Evolutionary conservation across 2,113 vertebrate species (phyloP), one percentile per base, ranked within the genome.

Genomic region (Spilogale gracilis): DNA sequence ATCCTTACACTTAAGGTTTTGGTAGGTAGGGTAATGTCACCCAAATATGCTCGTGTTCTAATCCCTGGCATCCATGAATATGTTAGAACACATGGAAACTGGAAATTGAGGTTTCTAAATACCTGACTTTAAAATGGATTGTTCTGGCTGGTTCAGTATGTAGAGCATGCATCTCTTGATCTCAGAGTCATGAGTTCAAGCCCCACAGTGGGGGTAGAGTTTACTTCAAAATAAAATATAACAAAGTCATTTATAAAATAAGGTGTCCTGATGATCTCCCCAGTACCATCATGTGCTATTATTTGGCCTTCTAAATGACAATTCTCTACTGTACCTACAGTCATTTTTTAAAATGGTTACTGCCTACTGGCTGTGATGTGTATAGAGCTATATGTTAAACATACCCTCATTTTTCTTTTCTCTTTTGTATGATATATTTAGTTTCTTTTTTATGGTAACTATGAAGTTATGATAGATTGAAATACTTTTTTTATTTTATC

Each of bases 341-440:
- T 98, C 98, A 98, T 99, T 99, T 9, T 99, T 99, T 9, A 99
- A 99, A 98, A 98, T 99, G 99, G 98, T 98, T 65, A 99, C 99
- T 99, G 99, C 99, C 98, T 99, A 83, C 98, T 98, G 99, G 99
- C 99, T 98, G 98, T 99, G 98, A 98, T 99, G 99, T 99, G 99
- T 99, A 99, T 99, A 99, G 98, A 99, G 98, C 99, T 99, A 99
- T 99, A 99, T 99, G 99, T 99, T 99, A 98, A 99, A 99, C 98
- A 99, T 99, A 99, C 99, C 99, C 99, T 99, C 98, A 91, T 98
- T 98, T 98, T 98, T 14, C 54, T 96, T 85, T 48, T 30, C n/a
- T 79, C n/a, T 98, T 98, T 98, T 98, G 98, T 98, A 99, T 95
- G 98, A 97, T 98, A 98, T 98, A 99, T 99, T 99, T 99, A 98